Base-by-base conservation (phyloP, 2,797 vertebrate species). In the Hybognathus amarus region DNA sequence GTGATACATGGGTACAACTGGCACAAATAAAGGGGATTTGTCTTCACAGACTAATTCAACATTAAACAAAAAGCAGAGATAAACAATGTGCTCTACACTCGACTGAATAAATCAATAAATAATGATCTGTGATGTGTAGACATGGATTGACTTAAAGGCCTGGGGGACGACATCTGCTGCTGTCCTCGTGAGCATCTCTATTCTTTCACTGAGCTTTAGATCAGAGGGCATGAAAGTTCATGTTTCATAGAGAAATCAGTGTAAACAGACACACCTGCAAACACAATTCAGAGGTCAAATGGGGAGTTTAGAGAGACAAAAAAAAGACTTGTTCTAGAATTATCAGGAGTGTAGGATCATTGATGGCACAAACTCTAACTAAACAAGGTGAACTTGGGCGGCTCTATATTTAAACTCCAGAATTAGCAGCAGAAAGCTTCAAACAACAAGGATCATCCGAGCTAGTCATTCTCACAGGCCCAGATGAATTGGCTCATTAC, bases 401-500 rank as follows among this genome's bases (percentile, higher is more conserved):
- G 74, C 63, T 77, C 82, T 61, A 50, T 63, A 64, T 71, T 52
- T 56, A 78, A 82, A 40, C 74, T 66, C 27, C 80, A 71, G 73
- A 70, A 33, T 56, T 42, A 77, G 64, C 38, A 18, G 13, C 40
- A 33, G 42, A 63, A 70, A 71, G 38, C 71, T 59, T 76, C 24
- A 68, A 59, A 54, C 36, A 68, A 59, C 80, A 33, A 66, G 89
- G 90, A 88, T 89, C 89, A 87, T 86, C 88, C 50, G 66, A 63
- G 47, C 88, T 91, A 91, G 91, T 90, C 42, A 50, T 92, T 91
- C 84, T 89, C 66, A 40, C 22, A 54, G n/a, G 80, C 30, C 70
- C 59, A 82, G 71, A 66, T 82, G 59, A 82, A 82, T 75, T 75
- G 70, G 70, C 27, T 45, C 50, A 61, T 83, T 69, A 61, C 38